Percentiles rank a stretch among this genome's conserved stretches.
phyloP scores from a whole-genome alignment of 1,140 invertebrate species.

The Calycopis cecrops region DNA sequence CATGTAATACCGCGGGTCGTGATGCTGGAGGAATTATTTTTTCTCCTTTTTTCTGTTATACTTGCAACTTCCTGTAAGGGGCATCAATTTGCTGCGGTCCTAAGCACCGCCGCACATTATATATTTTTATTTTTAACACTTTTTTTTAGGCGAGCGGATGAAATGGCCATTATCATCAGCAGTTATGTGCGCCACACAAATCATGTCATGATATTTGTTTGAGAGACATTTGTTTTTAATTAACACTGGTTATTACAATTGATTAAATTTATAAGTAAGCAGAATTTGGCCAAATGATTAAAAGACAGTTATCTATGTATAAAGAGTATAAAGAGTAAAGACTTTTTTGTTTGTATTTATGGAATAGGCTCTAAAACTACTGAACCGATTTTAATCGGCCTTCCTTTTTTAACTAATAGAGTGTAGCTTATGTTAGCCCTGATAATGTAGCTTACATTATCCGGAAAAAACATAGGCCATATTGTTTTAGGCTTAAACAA shows the following conservation, averaged over 20 bases:
- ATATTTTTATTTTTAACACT: not conserved
- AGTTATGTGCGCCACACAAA: not conserved
- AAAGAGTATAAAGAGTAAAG: too few relatives aligned
- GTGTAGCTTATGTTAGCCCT: too few relatives aligned
- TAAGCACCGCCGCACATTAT: not conserved
- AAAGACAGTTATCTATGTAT: too few relatives aligned
- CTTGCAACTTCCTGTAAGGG: conserved; percentile 41
- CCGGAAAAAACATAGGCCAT: too few relatives aligned
- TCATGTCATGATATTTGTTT: not conserved
- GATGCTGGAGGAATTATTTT: conserved; percentile 34
- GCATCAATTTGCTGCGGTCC: conserved; percentile 53
- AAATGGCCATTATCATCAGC: not conserved
- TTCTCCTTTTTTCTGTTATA: conserved; percentile 27
- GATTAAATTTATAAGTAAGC: too few relatives aligned
- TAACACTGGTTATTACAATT: not conserved
- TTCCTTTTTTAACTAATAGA: too few relatives aligned
- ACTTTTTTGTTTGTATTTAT: too few relatives aligned
- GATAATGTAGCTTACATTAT: too few relatives aligned
- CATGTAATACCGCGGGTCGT: conserved; percentile 19
- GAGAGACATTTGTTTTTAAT: not conserved
- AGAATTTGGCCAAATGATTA: too few relatives aligned
- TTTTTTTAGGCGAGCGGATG: not conserved
- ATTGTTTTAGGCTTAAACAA: too few relatives aligned
- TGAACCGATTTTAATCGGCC: too few relatives aligned
- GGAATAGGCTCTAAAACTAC: too few relatives aligned